These are phyloP conservation scores for Philereme vetulata DNA, from an alignment of 2,888 invertebrate genomes.

Conservation along the genomic window DNA sequence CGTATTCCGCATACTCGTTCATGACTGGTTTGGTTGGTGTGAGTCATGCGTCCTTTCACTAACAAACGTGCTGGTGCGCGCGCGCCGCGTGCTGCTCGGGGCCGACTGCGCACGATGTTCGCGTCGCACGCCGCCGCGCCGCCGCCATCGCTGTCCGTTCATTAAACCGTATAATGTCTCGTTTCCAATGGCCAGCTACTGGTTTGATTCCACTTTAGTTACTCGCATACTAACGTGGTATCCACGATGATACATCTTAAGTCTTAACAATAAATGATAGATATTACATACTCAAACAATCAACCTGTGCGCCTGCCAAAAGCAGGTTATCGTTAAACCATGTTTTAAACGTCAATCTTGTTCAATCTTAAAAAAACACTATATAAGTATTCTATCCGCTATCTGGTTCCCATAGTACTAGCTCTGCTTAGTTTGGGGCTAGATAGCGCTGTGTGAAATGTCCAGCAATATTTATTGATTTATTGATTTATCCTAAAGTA, in stretches of 20 bases:
- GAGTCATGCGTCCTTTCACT: conserved; percentile 76
- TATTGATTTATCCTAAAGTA: no score
- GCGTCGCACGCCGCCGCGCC: conserved; percentile 59
- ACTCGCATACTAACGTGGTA: not conserved
- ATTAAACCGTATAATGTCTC: conserved; percentile 76
- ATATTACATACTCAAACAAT: not conserved
- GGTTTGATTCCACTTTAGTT: conserved; percentile 38
- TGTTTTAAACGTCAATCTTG: not conserved
- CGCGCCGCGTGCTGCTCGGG: conserved; percentile 77
- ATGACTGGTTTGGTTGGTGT: conserved; percentile 68
- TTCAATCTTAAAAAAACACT: no score
- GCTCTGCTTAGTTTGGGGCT: no score
- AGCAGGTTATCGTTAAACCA: not conserved
- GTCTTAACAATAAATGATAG: no score
- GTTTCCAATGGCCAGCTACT: conserved; percentile 56
- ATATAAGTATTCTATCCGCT: no score
- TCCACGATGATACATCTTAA: no score
- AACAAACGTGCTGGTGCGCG: conserved; percentile 67
- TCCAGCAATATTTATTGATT: no score
- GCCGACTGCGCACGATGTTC: conserved; percentile 75
- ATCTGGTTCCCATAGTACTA: no score
- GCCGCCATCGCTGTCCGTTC: conserved; percentile 78
- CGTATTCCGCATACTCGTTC: conserved; percentile 86
- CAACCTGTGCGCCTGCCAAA: not conserved
- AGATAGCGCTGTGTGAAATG: no score